Evolutionary conservation across 1,140 invertebrate species (phyloP).

Genomic region (Centruroides sculpturatus): DNA sequence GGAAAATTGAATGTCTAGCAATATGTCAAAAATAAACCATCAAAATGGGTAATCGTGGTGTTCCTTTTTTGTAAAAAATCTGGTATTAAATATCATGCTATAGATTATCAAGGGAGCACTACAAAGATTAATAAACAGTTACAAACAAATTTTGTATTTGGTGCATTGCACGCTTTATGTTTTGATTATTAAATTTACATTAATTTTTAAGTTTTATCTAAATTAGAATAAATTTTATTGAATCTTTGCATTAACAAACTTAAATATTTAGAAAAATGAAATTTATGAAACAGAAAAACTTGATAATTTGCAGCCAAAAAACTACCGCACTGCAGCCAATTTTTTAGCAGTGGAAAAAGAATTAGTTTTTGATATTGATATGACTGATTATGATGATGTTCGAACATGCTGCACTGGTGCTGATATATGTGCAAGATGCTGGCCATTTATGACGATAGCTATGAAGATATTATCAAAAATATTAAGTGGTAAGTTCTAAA

Average conservation of each 20-base stretch:
- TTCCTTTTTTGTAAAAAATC: no score
- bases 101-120: no score
- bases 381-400: conserved; percentile 98
- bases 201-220: not conserved
- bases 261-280: no score
- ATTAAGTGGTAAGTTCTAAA: conserved; percentile 47
- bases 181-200: no score
- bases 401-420: conserved; percentile 65
- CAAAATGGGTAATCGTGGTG: no score
- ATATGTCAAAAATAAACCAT: no score
- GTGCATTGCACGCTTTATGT: no score
- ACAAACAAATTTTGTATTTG: no score
- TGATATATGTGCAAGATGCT: conserved; percentile 82
- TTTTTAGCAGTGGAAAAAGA: conserved; percentile 60
- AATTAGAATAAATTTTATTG: not conserved
- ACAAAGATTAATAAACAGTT: no score
- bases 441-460: conserved; percentile 92
- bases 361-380: conserved; percentile 98
- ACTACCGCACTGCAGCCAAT: conserved; percentile 36
- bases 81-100: no score
- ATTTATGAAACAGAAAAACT: no score
- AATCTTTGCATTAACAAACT: not conserved
- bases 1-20: no score
- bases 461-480: conserved; percentile 75
- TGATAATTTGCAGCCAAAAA: conserved; percentile 36